Base-by-base conservation (phyloP, 2,888 invertebrate species). In the Melikaiella ostensackeni region DNA sequence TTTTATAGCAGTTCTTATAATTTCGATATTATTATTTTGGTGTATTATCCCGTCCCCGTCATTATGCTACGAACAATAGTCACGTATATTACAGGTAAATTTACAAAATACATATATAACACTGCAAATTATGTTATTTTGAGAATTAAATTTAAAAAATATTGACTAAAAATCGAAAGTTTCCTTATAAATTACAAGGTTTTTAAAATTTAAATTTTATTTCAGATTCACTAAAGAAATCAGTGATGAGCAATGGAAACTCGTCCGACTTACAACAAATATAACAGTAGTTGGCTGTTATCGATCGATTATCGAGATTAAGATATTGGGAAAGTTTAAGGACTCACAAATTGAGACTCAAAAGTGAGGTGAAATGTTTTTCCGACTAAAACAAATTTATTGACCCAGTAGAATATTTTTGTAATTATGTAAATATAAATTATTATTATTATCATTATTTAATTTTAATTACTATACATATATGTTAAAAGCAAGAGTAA, bases 1-100 rank as follows among this genome's bases (percentile, higher is more conserved):
- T 6, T 82, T 89, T 38, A 62, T 87, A 66, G 73, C 83, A 5
- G 83, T 88, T 27, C 74, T 89, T 21, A 21, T 86, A n/a, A 62
- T 85, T 42, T 85, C 84, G 30, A 77, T 88, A 70, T 64, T 66
- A 33, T 46, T 70, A 35, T 59, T 33, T 57, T 76, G 50, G 50
- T 70, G 50, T 27, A 50, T 50, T 30, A 13, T 50, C 19, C 50
- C 50, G 6, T 46, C 30, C 19, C 70, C 70, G 1, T 46, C 50
- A 46, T 50, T 70, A 11, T 50, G 33, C 30, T 30, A 9, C 0
- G 70, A n/a, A 70, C 1, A 50, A 30, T 30, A 66, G 27, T n/a
- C 5, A 16, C 30, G 30, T 30, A 4, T 30, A 50, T 50, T 9
- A 9, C 1, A 50, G 70, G 70, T 70, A 30, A n/a, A 70, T 50